Evolutionary conservation across 2,113 vertebrate genomes (phyloP).

Genomic region (Choloepus hoffmanni): DNA sequence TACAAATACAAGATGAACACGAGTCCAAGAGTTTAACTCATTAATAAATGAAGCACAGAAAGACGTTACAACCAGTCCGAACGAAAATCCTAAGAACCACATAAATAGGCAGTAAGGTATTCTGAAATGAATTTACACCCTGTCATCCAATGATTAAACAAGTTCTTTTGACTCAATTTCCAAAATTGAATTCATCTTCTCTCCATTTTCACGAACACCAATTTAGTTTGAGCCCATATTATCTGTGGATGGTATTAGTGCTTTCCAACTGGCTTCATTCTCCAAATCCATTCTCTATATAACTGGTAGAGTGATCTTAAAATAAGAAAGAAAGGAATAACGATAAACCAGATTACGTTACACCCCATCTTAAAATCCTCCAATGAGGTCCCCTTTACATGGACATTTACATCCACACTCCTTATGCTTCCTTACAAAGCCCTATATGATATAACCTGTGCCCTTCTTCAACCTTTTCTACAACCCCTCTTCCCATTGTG

Average conservation of each 20-base stretch:
- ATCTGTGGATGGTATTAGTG: background rate
- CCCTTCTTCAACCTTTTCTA: background rate
- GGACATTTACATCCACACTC: background rate
- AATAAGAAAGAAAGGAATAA: background rate
- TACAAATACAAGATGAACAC: background rate
- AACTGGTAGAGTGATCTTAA: background rate
- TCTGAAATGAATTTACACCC: background rate
- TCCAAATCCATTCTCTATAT: background rate
- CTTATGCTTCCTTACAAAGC: background rate
- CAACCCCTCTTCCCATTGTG: background rate
- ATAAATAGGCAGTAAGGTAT: background rate
- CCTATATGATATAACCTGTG: background rate
- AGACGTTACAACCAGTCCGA: background rate
- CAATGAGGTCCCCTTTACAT: background rate
- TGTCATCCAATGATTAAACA: background rate
- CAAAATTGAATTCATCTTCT: background rate
- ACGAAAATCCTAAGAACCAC: background rate
- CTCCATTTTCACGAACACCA: background rate
- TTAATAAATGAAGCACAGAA: background rate
- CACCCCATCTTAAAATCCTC: background rate
- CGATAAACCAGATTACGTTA: background rate
- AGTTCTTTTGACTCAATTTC: background rate
- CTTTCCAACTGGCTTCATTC: background rate
- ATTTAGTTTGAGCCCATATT: background rate
- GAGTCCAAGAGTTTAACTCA: background rate